These are phyloP conservation scores for Didymodactylos carnosus DNA, from an alignment of 2,888 invertebrate species.

Conservation along the genomic window DNA sequence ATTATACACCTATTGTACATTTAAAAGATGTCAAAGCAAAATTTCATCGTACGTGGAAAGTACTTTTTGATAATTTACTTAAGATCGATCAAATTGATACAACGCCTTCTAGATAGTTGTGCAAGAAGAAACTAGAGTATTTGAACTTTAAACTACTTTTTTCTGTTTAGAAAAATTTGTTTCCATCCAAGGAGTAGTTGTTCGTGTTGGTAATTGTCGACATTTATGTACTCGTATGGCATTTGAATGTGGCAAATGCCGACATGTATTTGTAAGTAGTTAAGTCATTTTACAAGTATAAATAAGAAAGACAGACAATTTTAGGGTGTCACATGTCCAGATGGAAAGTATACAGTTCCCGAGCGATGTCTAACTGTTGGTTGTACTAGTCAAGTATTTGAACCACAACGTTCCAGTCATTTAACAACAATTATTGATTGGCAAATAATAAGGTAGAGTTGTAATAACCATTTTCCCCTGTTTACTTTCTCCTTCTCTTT, in stretches of 20 bases:
- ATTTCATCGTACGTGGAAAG: background rate
- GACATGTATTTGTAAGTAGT: conserved; percentile 1
- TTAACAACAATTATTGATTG: conserved; percentile 13
- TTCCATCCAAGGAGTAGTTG: conserved; percentile 5
- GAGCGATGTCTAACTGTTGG: background rate
- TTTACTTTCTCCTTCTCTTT: background rate
- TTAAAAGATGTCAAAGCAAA: conserved; percentile 11
- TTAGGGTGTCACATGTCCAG: conserved; percentile 6
- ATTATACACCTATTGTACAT: conserved; percentile 1
- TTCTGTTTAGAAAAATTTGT: background rate
- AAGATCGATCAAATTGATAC: background rate
- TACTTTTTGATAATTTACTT: background rate
- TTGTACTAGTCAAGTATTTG: conserved; percentile 1
- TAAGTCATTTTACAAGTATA: background rate
- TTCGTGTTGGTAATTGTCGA: conserved; percentile 7
- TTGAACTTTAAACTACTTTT: no score
- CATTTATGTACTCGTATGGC: conserved; percentile 5
- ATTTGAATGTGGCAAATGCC: conserved; percentile 8
- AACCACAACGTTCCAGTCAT: background rate
- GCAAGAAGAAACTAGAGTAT: no score
- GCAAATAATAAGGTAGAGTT: conserved; percentile 9
- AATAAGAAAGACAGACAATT: no score
- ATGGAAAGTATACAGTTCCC: conserved; percentile 10
- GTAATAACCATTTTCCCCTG: background rate
- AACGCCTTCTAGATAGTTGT: no score